Percentiles rank a stretch among this genome's conserved stretches.
These are phyloP conservation scores for Heteromormyrus szaboi DNA, from an alignment of 2,797 vertebrate species.

Conservation along the genomic window DNA sequence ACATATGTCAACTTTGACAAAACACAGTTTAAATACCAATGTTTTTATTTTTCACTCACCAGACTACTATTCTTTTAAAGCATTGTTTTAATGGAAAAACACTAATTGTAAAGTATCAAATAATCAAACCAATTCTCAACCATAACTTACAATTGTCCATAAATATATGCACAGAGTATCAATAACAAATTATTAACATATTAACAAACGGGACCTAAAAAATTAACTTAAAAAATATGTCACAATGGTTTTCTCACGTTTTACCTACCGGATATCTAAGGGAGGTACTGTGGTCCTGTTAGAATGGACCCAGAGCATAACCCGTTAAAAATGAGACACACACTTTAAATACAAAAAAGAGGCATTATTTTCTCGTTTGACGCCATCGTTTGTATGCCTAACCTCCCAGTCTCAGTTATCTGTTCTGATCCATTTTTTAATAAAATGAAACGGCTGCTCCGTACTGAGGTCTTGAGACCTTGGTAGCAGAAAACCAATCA, in stretches of 20 bases:
- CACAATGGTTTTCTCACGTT: neutral
- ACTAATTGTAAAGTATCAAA: neutral
- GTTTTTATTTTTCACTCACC: neutral
- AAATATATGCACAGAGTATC: neutral
- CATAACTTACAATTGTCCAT: neutral
- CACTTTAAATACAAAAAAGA: neutral
- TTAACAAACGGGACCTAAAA: neutral
- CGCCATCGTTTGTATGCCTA: neutral
- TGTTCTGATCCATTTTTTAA: conserved; percentile 1
- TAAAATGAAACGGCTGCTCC: neutral
- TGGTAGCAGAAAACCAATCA: conserved; percentile 37
- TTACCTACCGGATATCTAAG: neutral
- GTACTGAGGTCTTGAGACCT: neutral
- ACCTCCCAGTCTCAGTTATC: neutral
- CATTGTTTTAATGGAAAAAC: neutral
- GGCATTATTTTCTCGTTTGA: neutral
- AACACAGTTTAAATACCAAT: neutral
- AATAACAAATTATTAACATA: neutral
- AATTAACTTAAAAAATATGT: neutral
- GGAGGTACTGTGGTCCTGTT: neutral
- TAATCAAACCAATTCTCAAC: neutral
- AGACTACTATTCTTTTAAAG: neutral
- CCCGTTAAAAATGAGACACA: neutral
- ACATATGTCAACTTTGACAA: neutral
- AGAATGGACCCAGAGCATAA: neutral